These are phyloP conservation scores for Drosophila tropicalis DNA, from an alignment of 1,140 invertebrate species.

Conservation along the genomic window DNA sequence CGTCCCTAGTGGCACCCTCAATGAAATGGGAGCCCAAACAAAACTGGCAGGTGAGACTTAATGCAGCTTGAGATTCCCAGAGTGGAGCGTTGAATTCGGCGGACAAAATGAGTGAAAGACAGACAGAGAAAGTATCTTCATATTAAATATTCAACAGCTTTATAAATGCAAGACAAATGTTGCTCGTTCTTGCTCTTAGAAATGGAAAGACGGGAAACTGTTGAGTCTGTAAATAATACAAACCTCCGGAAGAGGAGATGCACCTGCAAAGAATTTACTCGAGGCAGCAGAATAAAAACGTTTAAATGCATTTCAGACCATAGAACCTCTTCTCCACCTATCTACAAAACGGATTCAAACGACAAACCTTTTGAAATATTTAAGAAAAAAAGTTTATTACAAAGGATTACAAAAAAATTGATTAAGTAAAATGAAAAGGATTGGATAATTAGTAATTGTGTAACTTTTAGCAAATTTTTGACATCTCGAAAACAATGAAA, in stretches of 20 bases:
- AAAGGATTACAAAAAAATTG: background rate
- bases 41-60: constrained; percentile 20
- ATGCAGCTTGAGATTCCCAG: background rate
- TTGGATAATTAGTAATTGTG: too few species aligned
- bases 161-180: constrained; percentile 70
- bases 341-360: too few species aligned
- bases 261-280: background rate
- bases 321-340: too few species aligned
- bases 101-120: constrained; percentile 10
- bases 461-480: too few species aligned
- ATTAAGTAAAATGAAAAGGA: too few species aligned
- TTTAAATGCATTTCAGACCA: background rate
- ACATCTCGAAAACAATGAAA: background rate
- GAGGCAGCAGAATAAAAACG: background rate
- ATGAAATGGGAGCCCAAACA: background rate
- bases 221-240: constrained; percentile 61
- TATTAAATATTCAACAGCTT: constrained; percentile 74
- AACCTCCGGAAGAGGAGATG: constrained; percentile 31
- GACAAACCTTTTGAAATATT: background rate
- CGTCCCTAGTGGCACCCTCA: constrained; percentile 36
- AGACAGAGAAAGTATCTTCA: constrained; percentile 9
- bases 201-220: constrained; percentile 19
- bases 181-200: constrained; percentile 43
- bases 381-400: background rate
- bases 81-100: background rate